Conservation (phyloP, 2,797 vertebrate genomes). For the Lacerta agilis region DNA sequence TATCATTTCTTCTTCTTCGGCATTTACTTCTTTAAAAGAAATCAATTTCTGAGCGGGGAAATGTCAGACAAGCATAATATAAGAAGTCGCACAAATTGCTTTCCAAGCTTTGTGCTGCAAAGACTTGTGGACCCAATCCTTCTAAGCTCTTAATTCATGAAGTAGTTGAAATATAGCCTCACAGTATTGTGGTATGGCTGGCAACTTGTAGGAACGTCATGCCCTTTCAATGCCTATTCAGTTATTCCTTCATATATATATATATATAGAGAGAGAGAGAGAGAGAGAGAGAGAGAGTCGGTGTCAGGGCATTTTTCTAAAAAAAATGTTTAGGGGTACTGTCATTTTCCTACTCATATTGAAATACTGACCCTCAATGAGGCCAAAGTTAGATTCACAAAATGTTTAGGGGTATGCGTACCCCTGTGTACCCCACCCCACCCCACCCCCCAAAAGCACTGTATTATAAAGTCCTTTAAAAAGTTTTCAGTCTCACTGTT, state of each 20-base stretch:
- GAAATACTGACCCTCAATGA: too few species aligned
- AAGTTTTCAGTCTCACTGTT: not conserved
- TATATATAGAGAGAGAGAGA: too few species aligned
- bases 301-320: too few species aligned
- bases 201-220: not conserved
- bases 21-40: not conserved
- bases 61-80: not conserved
- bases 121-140: not conserved
- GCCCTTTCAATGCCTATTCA: not conserved
- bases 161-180: not conserved
- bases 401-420: too few species aligned
- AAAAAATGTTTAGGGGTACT: too few species aligned
- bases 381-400: too few species aligned
- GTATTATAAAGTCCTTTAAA: not conserved
- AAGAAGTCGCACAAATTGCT: not conserved
- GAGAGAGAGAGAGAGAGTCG: too few species aligned
- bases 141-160: not conserved
- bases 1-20: rapidly evolving
- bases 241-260: not conserved
- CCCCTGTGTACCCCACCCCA: too few species aligned
- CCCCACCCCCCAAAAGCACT: too few species aligned
- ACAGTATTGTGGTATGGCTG: not conserved
- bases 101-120: not conserved
- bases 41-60: constrained; percentile 30
- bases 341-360: too few species aligned